A percentile compares a stretch with the other conserved stretches of the same genome.
Evolutionary conservation across 1,140 invertebrate species (phyloP).

Genomic region (Carposina sasakii): DNA sequence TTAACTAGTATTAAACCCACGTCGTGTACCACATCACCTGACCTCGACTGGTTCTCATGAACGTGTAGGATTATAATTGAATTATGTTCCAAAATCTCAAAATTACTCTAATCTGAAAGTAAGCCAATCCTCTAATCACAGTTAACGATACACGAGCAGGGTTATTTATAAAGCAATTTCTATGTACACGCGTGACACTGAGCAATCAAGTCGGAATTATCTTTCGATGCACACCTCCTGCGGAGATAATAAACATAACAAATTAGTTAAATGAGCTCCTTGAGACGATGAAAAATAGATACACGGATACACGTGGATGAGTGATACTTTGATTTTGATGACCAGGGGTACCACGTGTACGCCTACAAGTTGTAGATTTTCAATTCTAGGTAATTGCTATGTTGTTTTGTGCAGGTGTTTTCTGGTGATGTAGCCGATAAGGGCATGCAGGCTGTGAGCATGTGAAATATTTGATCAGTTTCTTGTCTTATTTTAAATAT

Average conservation of each 20-base stretch:
- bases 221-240: not conserved
- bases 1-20: too few species aligned
- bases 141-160: slow-evolving; percentile 1
- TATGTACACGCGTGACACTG: not conserved
- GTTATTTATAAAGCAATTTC: not conserved
- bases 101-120: too few species aligned
- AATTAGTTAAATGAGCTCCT: too few species aligned
- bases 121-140: too few species aligned
- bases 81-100: too few species aligned
- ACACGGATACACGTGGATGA: slow-evolving; percentile 5
- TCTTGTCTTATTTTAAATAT: too few species aligned
- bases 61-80: too few species aligned
- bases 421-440: too few species aligned
- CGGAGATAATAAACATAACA: not conserved
- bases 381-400: not conserved
- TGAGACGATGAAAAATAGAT: not conserved
- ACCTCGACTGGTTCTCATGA: too few species aligned
- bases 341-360: slow-evolving; percentile 2
- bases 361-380: not conserved
- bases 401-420: not conserved
- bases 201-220: not conserved
- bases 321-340: slow-evolving; percentile 1
- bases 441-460: too few species aligned
- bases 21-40: too few species aligned
- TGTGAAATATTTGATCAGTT: too few species aligned